phyloP scores from a whole-genome alignment of 2,888 invertebrate genomes.

The Cantharis flavilabris region DNA sequence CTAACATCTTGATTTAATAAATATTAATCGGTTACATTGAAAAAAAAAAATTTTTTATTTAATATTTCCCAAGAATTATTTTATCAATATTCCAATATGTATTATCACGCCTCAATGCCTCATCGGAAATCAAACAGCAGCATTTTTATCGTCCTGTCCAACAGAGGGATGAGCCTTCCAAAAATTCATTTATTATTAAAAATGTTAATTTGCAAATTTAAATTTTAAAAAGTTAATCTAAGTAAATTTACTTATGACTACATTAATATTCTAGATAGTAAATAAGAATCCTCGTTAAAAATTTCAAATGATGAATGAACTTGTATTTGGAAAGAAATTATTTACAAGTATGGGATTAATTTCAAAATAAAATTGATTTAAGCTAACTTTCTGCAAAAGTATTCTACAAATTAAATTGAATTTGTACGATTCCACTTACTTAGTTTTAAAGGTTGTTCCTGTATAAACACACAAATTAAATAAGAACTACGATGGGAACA shows the following conservation, averaged over 20 bases:
- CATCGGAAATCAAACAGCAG: no score
- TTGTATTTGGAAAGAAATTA: background rate
- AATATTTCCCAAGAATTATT: background rate
- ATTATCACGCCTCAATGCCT: no score
- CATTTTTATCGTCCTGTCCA: background rate
- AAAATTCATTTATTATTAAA: background rate
- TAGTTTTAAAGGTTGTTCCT: background rate
- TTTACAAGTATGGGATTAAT: background rate
- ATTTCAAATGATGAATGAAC: background rate
- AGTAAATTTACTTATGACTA: background rate
- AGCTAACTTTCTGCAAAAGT: background rate
- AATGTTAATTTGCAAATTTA: background rate
- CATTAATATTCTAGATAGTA: background rate
- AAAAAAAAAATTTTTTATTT: background rate
- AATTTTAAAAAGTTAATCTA: background rate
- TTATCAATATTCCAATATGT: background rate
- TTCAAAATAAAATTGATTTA: background rate
- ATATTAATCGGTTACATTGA: background rate
- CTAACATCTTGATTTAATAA: background rate
- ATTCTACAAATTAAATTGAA: background rate
- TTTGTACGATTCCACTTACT: background rate
- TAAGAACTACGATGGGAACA: background rate
- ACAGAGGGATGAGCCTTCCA: background rate
- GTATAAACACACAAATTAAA: background rate
- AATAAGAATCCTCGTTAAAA: background rate